Base-by-base conservation (phyloP, 2,888 invertebrate species). In the Brenthis daphne region DNA sequence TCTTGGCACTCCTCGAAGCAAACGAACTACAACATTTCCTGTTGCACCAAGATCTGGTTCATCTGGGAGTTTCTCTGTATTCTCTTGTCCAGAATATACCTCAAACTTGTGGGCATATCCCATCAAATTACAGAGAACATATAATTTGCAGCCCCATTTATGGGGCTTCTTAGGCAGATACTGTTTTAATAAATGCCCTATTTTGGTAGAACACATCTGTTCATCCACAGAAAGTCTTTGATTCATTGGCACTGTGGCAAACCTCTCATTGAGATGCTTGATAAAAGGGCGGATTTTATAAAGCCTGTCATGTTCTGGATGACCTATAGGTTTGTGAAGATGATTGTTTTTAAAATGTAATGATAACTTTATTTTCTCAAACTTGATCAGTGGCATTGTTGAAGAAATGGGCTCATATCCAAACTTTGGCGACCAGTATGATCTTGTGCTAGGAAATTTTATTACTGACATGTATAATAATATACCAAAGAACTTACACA, bases 291-390 rank as follows among this genome's bases (percentile, higher is more conserved):
- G 72, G 67, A 79, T 75, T 73, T 78, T 76, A 74, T 70, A 74
- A 64, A 76, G 74, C 53, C 73, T 73, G 69, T 77, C 76, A 75
- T 77, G 76, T 67, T 76, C 77, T 75, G 77, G 73, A 72, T 77
- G 76, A 50, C 69, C 77, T 70, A 72, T 68, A 66, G 77, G 77
- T 73, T 74, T 73, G 58, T 77, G 76, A 57, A 69, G 69, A n/a
- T 77, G 72, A 76, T 79, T 78, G 69, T 80, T 75, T 48, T 78
- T 76, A 65, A 78, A 77, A 76, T 79, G 76, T 65, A 79, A 72
- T 64, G 71, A 72, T 69, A 71, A 72, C 70, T 73, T 73, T 53
- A 53, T 53, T 71, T 79, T 78, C 63, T 74, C 71, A 73, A 74
- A 74, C 60, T 58, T 70, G 63, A 71, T 73, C 57, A 64, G 65